Base-by-base conservation (phyloP, 2,888 invertebrate species). In the Anaspis maculata region DNA sequence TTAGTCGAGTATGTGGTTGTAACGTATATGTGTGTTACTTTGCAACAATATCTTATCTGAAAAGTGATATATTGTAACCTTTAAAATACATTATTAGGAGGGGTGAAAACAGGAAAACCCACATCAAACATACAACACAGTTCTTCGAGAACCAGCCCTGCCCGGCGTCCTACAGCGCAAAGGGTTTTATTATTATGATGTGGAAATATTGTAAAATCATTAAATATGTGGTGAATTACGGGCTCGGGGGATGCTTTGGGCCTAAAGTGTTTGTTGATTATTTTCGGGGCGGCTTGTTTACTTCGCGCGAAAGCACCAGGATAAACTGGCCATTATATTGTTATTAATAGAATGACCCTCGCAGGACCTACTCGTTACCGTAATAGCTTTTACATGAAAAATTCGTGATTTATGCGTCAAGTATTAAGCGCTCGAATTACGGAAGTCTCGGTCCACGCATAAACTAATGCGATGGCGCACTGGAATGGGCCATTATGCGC, bases 291-390 rank as follows among this genome's bases (percentile, higher is more conserved):
- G 30, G 32, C 34, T 38, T 32, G 28, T 29, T 39, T 27, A 39
- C 35, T 35, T 37, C 30, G 28, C 23, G 30, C 14, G 30, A 33
- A 30, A 30, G 29, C 36, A 32, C 15, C 36, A 30, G 36, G 40
- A 40, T 32, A 40, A 36, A 40, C 36, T 33, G 43, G n/a, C 42
- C 50, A 51, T 51, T 51, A 49, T 48, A 51, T 51, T 48, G 53
- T 54, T 52, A 56, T 56, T 56, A 54, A 56, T 54, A 53, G 52
- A 51, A 52, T 48, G 47, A 45, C 50, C 50, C 53, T 50, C 56
- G 27, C 30, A 51, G 49, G 54, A 49, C 45, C 51, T 30, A 51
- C 50, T 46, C 43, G 51, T 52, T 53, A 51, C 49, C 41, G 37
- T 51, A 51, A 51, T 49, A 49, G 52, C 43, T 41, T 41, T 44